Base-by-base conservation (phyloP, 2,113 vertebrate species). In the Aptenodytes forsteri region DNA sequence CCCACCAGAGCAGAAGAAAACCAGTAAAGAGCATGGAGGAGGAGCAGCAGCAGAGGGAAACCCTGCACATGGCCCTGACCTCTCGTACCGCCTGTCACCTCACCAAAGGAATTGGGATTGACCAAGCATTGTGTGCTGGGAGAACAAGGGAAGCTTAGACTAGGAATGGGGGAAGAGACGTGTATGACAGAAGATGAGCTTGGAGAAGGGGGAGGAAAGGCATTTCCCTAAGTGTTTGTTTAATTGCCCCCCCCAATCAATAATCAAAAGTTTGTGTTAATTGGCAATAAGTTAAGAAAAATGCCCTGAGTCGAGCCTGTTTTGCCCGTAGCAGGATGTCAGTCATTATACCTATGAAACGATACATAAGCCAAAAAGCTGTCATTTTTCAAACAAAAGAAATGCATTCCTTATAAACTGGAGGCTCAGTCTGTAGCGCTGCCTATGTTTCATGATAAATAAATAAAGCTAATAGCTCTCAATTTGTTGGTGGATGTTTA, bases 41-140 rank as follows among this genome's bases (percentile, higher is more conserved):
- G 46, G 11, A 67, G 10, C 1, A 36, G 52, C 8, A n/a, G 25
- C 49, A 56, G 34, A 38, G 36, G 16, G 36, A 87, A 91, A 32
- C 3, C 30, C 20, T 56, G 25, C 18, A 59, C 13, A 20, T 2
- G 32, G 14, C 26, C 15, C 50, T 47, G 21, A 58, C 0, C 0
- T 77, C 58, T 81, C 18, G 2, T 5, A 20, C 11, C 1, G 4
- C 14, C 14, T 25, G 19, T 10, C 22, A 11, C 29, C 22, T 85
- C 38, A 65, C 11, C 13, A 82, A 82, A 81, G 22, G 44, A 69
- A 42, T 2, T 52, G 11, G 17, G 47, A 72, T 3, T 54, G 13
- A 67, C 52, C 4, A 3, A 11, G 7, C 1, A 0, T 18, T n/a
- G 13, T 2, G 2, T 44, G 36, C 1, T 13, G 32, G 36, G 22